Evolutionary conservation across 30 jellyfish, hydroid and myxozoan species (phyloP).

Genomic region (Sanderia malayensis): DNA sequence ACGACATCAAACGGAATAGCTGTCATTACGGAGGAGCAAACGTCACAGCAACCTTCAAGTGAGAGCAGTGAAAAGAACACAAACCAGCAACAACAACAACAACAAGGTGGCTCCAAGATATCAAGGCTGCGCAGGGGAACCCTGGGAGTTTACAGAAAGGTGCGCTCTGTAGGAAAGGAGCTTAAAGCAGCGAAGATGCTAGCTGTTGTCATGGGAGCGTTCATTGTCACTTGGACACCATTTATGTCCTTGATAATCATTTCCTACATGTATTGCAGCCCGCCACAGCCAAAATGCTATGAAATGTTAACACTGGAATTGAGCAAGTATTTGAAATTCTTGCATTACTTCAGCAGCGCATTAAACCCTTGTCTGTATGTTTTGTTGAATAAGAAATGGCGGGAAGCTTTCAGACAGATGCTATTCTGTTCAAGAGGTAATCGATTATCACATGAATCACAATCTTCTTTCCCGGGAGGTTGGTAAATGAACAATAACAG

Average conservation of each 20-base stretch:
- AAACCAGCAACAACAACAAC: background rate
- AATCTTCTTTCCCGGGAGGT: slow-evolving; percentile 33
- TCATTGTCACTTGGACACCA: slow-evolving; percentile 86
- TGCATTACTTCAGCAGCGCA: slow-evolving; percentile 82
- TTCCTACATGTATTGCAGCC: slow-evolving; percentile 42
- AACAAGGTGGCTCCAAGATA: background rate
- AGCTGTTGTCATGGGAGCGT: slow-evolving; percentile 77
- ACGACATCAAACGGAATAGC: no score
- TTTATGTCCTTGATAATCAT: slow-evolving; percentile 64
- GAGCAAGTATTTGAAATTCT: slow-evolving; percentile 62
- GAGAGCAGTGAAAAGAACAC: no score
- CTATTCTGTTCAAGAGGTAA: slow-evolving; percentile 33
- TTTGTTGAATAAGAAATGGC: slow-evolving; percentile 76
- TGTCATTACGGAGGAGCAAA: no score
- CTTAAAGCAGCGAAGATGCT: slow-evolving; percentile 86
- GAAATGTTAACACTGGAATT: slow-evolving; percentile 9
- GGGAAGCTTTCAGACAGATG: slow-evolving; percentile 63
- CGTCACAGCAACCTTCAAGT: no score
- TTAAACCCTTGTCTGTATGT: slow-evolving; percentile 72
- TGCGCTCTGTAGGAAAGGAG: slow-evolving; percentile 61
- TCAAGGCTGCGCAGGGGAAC: slow-evolving; percentile 48
- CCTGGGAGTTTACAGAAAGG: slow-evolving; percentile 25
- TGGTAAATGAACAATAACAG: no score
- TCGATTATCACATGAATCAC: slow-evolving; percentile 25
- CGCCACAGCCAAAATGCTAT: slow-evolving; percentile 18